phyloP scores from a whole-genome alignment of 1,140 invertebrate genomes.

The Chironomus tepperi region DNA sequence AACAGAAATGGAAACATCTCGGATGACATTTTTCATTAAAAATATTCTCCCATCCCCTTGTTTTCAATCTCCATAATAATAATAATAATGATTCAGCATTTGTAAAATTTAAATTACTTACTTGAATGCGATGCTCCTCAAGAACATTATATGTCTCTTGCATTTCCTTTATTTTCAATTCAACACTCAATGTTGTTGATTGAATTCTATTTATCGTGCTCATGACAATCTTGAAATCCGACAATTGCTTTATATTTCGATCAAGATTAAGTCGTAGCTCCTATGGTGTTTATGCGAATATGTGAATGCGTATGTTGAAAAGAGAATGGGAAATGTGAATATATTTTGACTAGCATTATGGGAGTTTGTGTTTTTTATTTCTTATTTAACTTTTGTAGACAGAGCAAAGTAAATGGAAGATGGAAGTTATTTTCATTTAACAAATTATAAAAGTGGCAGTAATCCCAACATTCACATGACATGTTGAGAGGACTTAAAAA shows the following conservation, averaged over 20 bases:
- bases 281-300: conserved; percentile 35
- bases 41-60: neutral
- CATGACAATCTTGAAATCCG: conserved; percentile 77
- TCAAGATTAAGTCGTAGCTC: conserved; percentile 51
- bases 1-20: neutral
- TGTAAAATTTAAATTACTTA: conserved; percentile 30
- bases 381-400: too few relatives aligned
- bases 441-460: neutral
- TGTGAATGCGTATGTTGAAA: neutral
- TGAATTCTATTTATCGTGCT: conserved; percentile 67
- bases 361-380: too few relatives aligned
- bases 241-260: conserved; percentile 60
- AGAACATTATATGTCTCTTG: conserved; percentile 53
- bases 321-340: too few relatives aligned
- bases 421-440: too few relatives aligned
- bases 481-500: too few relatives aligned
- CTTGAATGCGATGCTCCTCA: conserved; percentile 46
- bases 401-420: too few relatives aligned
- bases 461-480: neutral
- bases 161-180: conserved; percentile 60
- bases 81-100: neutral
- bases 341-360: too few relatives aligned
- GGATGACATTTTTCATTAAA: neutral
- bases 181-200: conserved; percentile 60
- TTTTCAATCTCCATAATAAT: conserved; percentile 25